A percentile compares a stretch with the other conserved stretches of the same genome.
Conservation (phyloP, 2,797 vertebrate species). For the Halcyon smyrnensis region DNA sequence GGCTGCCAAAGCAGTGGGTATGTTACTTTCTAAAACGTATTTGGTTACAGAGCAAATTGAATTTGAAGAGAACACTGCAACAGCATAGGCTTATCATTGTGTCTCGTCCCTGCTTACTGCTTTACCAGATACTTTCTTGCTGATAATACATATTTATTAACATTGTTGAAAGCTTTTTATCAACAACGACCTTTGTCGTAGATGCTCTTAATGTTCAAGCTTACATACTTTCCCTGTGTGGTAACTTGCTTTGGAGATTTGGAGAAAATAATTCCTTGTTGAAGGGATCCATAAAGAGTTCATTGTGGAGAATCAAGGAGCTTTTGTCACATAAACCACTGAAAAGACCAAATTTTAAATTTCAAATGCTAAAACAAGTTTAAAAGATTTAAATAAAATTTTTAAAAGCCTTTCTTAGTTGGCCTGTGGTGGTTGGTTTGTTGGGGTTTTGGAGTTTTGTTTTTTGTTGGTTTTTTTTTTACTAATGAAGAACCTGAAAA, state of each 20-base stretch:
- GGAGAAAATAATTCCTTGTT: not conserved
- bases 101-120: not conserved
- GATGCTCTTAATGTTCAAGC: not conserved
- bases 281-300: not conserved
- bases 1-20: not conserved
- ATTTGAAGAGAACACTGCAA: not conserved
- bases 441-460: no score
- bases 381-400: not conserved
- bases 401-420: not conserved
- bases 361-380: not conserved
- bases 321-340: not conserved
- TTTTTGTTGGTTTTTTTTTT: no score
- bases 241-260: not conserved
- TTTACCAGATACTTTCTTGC: not conserved
- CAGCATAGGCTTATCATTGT: not conserved
- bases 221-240: not conserved
- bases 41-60: constrained; percentile 30
- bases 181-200: not conserved
- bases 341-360: not conserved
- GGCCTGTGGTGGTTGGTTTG: not conserved
- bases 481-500: not conserved
- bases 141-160: constrained; percentile 2
- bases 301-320: not conserved
- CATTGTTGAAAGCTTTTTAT: constrained; percentile 1
- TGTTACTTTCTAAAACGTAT: not conserved